These are phyloP conservation scores for Alexandromys fortis DNA, from an alignment of 2,113 vertebrate genomes.

Conservation along the genomic window DNA sequence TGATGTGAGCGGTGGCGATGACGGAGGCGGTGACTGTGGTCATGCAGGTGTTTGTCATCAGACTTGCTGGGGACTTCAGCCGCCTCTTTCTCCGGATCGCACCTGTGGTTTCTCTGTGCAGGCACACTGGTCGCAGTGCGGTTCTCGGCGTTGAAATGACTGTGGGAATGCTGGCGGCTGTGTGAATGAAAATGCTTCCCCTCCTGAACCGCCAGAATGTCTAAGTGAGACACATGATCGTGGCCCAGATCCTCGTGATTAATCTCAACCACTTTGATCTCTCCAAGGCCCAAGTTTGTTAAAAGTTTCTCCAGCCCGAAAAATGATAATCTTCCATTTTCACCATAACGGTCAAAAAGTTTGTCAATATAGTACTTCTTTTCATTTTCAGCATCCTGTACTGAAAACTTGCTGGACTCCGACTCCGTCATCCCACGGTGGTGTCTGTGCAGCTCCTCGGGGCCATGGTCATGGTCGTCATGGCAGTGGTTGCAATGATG, in stretches of 20 bases:
- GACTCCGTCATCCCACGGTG: constrained; percentile 81
- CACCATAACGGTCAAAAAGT: constrained; percentile 94
- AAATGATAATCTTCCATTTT: constrained; percentile 93
- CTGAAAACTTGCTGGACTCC: constrained; percentile 80
- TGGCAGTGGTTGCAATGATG: constrained; percentile 95
- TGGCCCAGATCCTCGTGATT: constrained; percentile 95
- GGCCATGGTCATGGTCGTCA: constrained; percentile 88
- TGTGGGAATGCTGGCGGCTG: constrained; percentile 79
- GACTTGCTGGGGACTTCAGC: constrained; percentile 68
- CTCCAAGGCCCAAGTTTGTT: constrained; percentile 94
- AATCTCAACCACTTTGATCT: constrained; percentile 92
- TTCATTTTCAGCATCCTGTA: constrained; percentile 88
- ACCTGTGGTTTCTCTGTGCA: constrained; percentile 81
- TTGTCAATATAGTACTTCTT: constrained; percentile 96
- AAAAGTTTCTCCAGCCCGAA: constrained; percentile 95
- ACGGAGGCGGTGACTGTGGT: constrained; percentile 74
- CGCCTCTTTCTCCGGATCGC: constrained; percentile 81
- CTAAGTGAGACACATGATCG: constrained; percentile 95
- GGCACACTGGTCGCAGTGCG: constrained; percentile 77
- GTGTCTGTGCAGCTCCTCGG: constrained; percentile 87
- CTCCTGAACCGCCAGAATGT: constrained; percentile 92
- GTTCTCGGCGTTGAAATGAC: constrained; percentile 83
- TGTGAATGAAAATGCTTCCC: constrained; percentile 90
- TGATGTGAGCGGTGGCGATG: constrained; percentile 81
- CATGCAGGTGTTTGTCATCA: constrained; percentile 77